Percentiles rank a stretch among this genome's conserved stretches.
Evolutionary conservation across 2,888 invertebrate species (phyloP).

Genomic region (Sialis lutaria): DNA sequence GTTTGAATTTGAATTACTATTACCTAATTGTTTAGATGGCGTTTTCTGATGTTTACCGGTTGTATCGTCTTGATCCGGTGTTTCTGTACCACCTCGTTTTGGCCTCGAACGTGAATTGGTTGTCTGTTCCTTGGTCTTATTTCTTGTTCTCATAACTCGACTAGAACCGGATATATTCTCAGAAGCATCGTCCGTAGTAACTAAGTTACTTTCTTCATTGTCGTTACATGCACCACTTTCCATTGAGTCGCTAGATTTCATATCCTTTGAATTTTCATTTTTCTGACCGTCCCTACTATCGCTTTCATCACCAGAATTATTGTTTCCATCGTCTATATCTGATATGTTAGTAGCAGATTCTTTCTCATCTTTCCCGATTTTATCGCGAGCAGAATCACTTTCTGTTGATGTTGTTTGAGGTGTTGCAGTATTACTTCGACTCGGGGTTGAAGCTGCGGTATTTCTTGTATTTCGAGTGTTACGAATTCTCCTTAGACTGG

Average conservation of each 20-base stretch:
- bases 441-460: slow-evolving; percentile 7
- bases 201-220: slow-evolving; percentile 78
- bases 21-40: slow-evolving; percentile 26
- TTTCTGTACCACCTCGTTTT: slow-evolving; percentile 40
- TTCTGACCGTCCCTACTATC: slow-evolving; percentile 58
- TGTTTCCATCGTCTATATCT: slow-evolving; percentile 55
- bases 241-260: not conserved
- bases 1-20: slow-evolving; percentile 15
- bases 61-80: slow-evolving; percentile 29
- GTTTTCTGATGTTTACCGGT: slow-evolving; percentile 23
- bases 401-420: not conserved
- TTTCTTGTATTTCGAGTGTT: slow-evolving; percentile 68
- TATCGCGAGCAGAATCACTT: not conserved
- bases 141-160: slow-evolving; percentile 78
- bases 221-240: slow-evolving; percentile 1
- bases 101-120: slow-evolving; percentile 26
- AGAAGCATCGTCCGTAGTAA: slow-evolving; percentile 46
- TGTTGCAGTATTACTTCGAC: slow-evolving; percentile 17
- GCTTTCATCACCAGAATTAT: slow-evolving; percentile 90
- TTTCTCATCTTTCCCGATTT: not conserved
- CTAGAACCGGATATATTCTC: slow-evolving; percentile 57
- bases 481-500: slow-evolving; percentile 71
- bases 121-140: slow-evolving; percentile 53
- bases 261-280: not conserved
- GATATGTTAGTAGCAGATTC: slow-evolving; percentile 22